A percentile compares a stretch with the other conserved stretches of the same genome.
These are phyloP conservation scores for Neodiprion pinetum DNA, from an alignment of 1,140 invertebrate genomes.

Conservation along the genomic window DNA sequence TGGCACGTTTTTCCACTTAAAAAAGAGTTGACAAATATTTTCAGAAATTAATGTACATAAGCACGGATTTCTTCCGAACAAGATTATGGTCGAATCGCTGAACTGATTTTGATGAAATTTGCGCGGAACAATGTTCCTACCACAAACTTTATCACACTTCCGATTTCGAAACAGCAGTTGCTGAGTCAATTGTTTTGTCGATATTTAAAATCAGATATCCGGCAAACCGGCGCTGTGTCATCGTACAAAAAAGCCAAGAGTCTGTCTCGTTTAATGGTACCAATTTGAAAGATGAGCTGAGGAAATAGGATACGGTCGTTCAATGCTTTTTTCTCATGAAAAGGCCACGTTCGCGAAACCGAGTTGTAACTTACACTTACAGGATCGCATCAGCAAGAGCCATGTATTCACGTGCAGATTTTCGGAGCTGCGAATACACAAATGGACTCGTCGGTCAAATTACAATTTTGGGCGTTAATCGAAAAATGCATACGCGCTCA, in stretches of 20 bases:
- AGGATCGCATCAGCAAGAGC: neutral
- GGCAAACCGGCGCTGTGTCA: too few species aligned
- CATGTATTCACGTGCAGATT: neutral
- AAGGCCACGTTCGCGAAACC: neutral
- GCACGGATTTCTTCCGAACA: neutral
- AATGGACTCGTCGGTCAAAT: neutral
- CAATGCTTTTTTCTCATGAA: too few species aligned
- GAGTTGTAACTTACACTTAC: neutral
- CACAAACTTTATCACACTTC: neutral
- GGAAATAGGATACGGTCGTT: too few species aligned
- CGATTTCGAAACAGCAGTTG: too few species aligned
- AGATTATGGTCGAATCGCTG: neutral
- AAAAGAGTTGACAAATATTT: too few species aligned
- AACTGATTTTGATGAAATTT: neutral
- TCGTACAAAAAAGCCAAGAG: too few species aligned
- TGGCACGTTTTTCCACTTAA: too few species aligned
- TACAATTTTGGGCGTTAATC: neutral
- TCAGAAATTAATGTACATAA: too few species aligned
- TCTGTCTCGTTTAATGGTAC: too few species aligned
- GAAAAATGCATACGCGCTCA: neutral
- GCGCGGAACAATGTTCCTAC: neutral
- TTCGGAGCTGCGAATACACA: neutral
- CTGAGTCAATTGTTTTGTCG: too few species aligned
- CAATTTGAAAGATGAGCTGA: too few species aligned
- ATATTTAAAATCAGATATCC: too few species aligned